These are phyloP conservation scores for Dynastes tityus DNA, from an alignment of 2,888 invertebrate species.

Conservation along the genomic window DNA sequence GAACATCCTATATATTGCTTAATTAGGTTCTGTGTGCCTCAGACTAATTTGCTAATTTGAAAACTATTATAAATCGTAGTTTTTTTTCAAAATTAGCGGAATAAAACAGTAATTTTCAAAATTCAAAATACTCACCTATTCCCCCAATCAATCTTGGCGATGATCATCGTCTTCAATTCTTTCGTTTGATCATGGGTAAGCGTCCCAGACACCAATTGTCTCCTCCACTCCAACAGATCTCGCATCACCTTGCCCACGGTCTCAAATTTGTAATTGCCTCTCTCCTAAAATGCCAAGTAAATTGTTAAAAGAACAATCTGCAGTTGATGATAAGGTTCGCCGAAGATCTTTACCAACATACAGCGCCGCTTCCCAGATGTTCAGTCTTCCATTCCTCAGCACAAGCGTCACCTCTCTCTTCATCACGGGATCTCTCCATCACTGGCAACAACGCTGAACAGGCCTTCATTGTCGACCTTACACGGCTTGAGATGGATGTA, in stretches of 20 bases:
- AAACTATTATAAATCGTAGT: too few species aligned
- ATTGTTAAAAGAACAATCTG: neutral
- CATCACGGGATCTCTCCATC: conserved; percentile 94
- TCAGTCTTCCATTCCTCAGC: conserved; percentile 94
- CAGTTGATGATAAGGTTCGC: too few species aligned
- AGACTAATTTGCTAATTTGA: too few species aligned
- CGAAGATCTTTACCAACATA: too few species aligned
- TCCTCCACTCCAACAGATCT: conserved; percentile 88
- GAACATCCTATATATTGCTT: too few species aligned
- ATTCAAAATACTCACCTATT: conserved; percentile 83
- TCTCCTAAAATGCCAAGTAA: conserved; percentile 74
- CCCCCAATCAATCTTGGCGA: conserved; percentile 96
- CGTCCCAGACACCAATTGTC: conserved; percentile 89
- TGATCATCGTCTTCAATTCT: conserved; percentile 89
- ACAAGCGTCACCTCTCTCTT: conserved; percentile 93
- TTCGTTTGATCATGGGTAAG: conserved; percentile 93
- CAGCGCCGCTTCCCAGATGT: too few species aligned
- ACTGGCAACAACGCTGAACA: too few species aligned
- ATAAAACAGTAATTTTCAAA: neutral
- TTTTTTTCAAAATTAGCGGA: neutral
- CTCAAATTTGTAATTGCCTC: conserved; percentile 88
- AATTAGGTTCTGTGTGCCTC: too few species aligned
- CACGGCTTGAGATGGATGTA: conserved; percentile 86
- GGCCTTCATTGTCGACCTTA: conserved; percentile 87
- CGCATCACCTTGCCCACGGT: conserved; percentile 92